Base-by-base conservation (phyloP, 2,113 vertebrate species). In the Oceanites oceanicus region DNA sequence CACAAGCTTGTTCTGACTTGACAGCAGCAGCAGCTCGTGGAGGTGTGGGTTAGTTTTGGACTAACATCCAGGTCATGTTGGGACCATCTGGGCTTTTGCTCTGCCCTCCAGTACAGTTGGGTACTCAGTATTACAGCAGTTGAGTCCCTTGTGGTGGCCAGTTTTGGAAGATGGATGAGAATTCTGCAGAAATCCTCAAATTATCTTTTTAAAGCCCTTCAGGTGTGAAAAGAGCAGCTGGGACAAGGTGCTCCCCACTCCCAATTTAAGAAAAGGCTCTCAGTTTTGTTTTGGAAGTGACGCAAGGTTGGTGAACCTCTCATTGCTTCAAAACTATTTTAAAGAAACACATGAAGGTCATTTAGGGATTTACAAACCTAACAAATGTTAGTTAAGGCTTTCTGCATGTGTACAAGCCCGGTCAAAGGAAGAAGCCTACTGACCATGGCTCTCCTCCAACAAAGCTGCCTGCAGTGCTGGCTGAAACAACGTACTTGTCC, bases 401-500 rank as follows among this genome's bases (percentile, higher is more conserved):
- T 19, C 72, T 76, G 26, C 36, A 7, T 10, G 5, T 73, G 30
- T 44, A 36, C 13, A 63, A 45, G 67, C 23, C 17, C 8, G 6
- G 58, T 15, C 19, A 59, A 49, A 63, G 59, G 30, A 72, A 56
- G 38, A 63, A 49, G 17, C 36, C 72, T 58, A 13, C 36, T 76
- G 58, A 59, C 56, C 7, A 2, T 22, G 53, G 66, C 52, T 79
- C 34, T 88, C 10, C 40, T 86, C 52, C 58, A 65, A 8, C 17
- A 36, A 42, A 65, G 18, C 29, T 3, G 0, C 26, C 75, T 61
- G 53, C 58, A 49, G 45, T 0, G 1, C 45, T 62, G 70, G 9
- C 76, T 32, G 65, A 40, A 84, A 40, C 0, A 0, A 49, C 0
- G 0, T 17, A 14, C 32, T n/a, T 34, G 26, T 44, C 62, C 32